These are phyloP conservation scores for Helicoverpa armigera DNA, from an alignment of 1,140 invertebrate genomes.

Conservation along the genomic window DNA sequence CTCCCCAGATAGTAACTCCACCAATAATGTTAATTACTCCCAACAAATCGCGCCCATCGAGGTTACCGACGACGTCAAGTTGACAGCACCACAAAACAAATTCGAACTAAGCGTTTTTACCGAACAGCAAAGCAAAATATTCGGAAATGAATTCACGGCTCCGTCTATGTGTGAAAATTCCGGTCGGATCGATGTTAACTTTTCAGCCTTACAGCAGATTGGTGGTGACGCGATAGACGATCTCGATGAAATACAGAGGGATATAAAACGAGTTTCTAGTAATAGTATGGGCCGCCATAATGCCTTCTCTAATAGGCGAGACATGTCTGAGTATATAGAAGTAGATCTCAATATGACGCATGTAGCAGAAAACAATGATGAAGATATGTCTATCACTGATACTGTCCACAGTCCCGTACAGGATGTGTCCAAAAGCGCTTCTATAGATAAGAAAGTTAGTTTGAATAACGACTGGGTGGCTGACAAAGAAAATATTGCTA, in stretches of 20 bases:
- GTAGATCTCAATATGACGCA: constrained; percentile 76
- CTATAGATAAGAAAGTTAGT: constrained; percentile 57
- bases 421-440: constrained; percentile 57
- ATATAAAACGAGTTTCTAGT: constrained; percentile 60
- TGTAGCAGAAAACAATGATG: constrained; percentile 59
- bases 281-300: constrained; percentile 61
- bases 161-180: constrained; percentile 66
- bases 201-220: constrained; percentile 67
- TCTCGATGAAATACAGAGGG: constrained; percentile 75
- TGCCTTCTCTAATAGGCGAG: constrained; percentile 52
- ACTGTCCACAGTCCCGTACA: constrained; percentile 71
- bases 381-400: constrained; percentile 80
- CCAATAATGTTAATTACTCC: constrained; percentile 69
- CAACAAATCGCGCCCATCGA: constrained; percentile 68
- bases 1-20: constrained; percentile 61
- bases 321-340: constrained; percentile 76
- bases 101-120: constrained; percentile 75
- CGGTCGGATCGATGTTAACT: constrained; percentile 71
- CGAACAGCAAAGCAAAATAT: constrained; percentile 71
- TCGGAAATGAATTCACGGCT: constrained; percentile 69
- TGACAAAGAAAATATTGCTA: constrained; percentile 79
- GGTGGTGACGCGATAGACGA: constrained; percentile 62
- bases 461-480: constrained; percentile 62
- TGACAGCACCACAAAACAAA: constrained; percentile 62
- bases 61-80: constrained; percentile 59